phyloP scores from a whole-genome alignment of 23 tunicate genomes.

The Trididemnum nubilum region DNA sequence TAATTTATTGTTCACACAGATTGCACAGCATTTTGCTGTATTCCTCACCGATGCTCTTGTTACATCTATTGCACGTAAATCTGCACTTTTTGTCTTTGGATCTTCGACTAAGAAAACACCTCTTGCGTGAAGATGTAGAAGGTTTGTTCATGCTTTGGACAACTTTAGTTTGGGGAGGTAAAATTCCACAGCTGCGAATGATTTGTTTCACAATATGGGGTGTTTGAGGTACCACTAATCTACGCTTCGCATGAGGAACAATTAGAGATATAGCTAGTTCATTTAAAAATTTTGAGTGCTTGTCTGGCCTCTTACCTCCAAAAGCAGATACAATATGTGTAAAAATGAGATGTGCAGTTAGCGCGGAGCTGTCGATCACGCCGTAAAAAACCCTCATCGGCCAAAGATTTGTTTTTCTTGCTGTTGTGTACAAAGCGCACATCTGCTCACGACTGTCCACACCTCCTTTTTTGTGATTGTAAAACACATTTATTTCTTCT shows the following conservation, averaged over 20 bases:
- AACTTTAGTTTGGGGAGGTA: conserved; percentile 7
- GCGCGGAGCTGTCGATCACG: conserved; percentile 17
- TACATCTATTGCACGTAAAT: conserved; percentile 34
- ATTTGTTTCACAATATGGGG: conserved; percentile 40
- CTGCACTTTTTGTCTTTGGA: conserved; percentile 34
- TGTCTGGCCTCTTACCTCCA: conserved; percentile 20
- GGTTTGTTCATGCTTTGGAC: conserved; percentile 29
- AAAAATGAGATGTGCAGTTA: conserved; percentile 22
- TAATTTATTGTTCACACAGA: too few relatives aligned
- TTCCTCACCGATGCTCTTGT: conserved; percentile 12
- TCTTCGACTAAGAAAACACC: conserved; percentile 28
- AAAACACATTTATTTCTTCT: conserved; percentile 28
- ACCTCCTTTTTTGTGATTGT: conserved; percentile 27
- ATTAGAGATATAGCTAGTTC: conserved; percentile 21
- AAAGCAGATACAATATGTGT: conserved; percentile 9
- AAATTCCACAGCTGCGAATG: conserved; percentile 34
- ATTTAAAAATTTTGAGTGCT: conserved; percentile 1
- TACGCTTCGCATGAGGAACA: conserved; percentile 19
- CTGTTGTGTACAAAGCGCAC: conserved; percentile 27
- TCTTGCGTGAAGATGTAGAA: conserved; percentile 28
- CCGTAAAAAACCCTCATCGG: conserved; percentile 27
- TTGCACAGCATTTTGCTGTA: conserved; percentile 36
- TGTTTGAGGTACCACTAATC: conserved; percentile 32
- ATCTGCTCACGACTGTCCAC: conserved; percentile 4
- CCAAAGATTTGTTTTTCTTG: conserved; percentile 25